Evolutionary conservation across 2,113 vertebrate species (phyloP), one percentile per base, ranked within the genome.

Genomic region (Podilymbus podiceps): DNA sequence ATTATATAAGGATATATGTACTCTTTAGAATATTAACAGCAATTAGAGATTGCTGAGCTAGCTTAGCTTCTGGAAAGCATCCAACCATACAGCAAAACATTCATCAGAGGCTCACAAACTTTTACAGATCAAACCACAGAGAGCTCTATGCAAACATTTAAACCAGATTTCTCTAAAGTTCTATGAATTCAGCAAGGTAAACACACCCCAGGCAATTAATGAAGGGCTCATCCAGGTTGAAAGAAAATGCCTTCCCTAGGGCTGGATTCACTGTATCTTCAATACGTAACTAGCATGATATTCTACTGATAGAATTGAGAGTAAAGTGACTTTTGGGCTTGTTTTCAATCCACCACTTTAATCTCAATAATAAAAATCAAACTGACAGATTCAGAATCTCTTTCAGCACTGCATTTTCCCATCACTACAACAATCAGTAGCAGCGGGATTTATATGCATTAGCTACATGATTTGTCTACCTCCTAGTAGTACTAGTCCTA

Each of bases 1-100:
- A 80, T 28, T 71, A 55, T 6, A 27, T 50, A 87, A 42, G 31
- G 55, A 69, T 9, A 24, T 21, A 50, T 12, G 8, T 27, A 77
- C 19, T 55, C 38, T 69, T 55, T 2, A 30, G 38, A 80, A 24
- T 18, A 4, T 60, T 78, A 92, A 55, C 5, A 91, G 46, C 47
- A 72, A 38, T 44, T 25, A 59, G 8, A 72, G 22, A 82, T 15
- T 23, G 8, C 18, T 60, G 44, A 88, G 33, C 31, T 15, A 83
- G 27, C 66, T 83, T 63, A 88, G 53, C 33, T 86, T 88, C 63
- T 79, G 30, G 56, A 88, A 93, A 69, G n/a, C 31, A 90, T 42
- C 27, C 82, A 92, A 44, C 17, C 79, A 42, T 25, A 60, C 0
- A 76, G 30, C 35, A 80, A 16, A 82, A 82, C 66, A 72, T 15